Base-by-base conservation (phyloP, 1,140 invertebrate genomes). In the Drosophila saltans region DNA sequence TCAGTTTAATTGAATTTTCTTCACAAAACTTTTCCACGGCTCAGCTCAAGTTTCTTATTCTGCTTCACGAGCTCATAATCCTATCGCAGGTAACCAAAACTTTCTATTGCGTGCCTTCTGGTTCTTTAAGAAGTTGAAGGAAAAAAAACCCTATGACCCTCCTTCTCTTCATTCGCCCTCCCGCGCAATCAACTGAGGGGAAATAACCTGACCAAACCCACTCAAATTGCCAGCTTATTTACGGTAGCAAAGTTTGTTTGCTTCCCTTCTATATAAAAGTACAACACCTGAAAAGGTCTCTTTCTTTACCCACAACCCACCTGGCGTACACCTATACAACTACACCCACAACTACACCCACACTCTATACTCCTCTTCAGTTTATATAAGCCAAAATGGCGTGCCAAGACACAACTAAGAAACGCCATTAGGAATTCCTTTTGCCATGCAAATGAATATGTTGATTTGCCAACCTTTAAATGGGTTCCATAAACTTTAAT, bases 1-100 rank as follows among this genome's bases (percentile, higher is more conserved):
- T 81, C 76, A 81, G 70, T 81, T 86, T 86, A 86, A 85, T 85
- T 85, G 68, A 85, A 86, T 86, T 65, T 70, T 59, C 66, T 69
- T 52, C 58, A 40, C 69, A 63, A 86, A 81, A 66, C 86, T 81
- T 63, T 73, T 48, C 16, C 69, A 11, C 39, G 78, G 72, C 76
- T 76, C 76, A 70, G 76, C 62, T 76, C 73, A 76, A 76, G 73
- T 76, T 76, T 76, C 74, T 70, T 77, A 16, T 43, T 39, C 41
- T 43, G 40, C 36, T 75, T 58, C 52, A 72, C 40, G 36, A 64
- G 58, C 71, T 73, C 57, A 74, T 59, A 74, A 74, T 58, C 56
- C 56, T 39, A n/a, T 58, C 24, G 45, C 21, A 52, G 45, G 45
- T 24, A 52, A 52, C 28, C 16, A 36, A 57, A 58, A 58, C 56